Conservation (phyloP, 2,797 vertebrate genomes). For the Myripristis murdjan region DNA sequence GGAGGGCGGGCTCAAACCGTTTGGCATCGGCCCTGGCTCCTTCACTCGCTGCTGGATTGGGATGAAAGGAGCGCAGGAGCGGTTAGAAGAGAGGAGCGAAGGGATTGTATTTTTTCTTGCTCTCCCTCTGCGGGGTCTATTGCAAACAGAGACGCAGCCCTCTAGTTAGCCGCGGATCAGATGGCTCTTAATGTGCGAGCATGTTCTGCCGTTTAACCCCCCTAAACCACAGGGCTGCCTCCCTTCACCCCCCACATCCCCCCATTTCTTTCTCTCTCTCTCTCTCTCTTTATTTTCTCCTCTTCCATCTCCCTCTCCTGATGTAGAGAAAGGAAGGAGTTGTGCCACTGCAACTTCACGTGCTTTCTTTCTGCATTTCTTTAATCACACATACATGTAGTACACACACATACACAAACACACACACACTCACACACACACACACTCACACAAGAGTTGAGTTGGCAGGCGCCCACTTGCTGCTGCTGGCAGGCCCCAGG, state of each 20-base stretch:
- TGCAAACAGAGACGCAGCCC: constrained; percentile 66
- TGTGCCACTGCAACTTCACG: constrained; percentile 16
- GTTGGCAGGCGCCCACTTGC: constrained; percentile 36
- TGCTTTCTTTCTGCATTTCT: constrained; percentile 54
- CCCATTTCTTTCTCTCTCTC: no score
- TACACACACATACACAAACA: constrained; percentile 4
- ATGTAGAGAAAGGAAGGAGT: constrained; percentile 39
- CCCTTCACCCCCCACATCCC: constrained; percentile 57
- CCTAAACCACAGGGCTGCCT: constrained; percentile 64
- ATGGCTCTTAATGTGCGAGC: constrained; percentile 83
- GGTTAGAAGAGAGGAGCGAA: constrained; percentile 50
- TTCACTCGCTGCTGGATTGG: constrained; percentile 57
- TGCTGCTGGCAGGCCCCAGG: constrained; percentile 51
- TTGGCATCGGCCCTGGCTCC: constrained; percentile 46
- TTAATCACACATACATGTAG: constrained; percentile 38
- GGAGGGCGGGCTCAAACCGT: constrained; percentile 45
- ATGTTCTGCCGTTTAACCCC: constrained; percentile 83
- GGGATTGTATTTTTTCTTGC: constrained; percentile 43
- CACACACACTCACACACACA: not conserved
- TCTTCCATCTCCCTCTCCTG: constrained; percentile 54
- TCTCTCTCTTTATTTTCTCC: constrained; percentile 10
- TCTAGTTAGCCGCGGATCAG: constrained; percentile 73
- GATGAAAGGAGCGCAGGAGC: constrained; percentile 70
- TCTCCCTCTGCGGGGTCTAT: constrained; percentile 53
- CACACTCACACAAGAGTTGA: not conserved